phyloP scores from a whole-genome alignment of 2,113 vertebrate genomes.

The Hippocampus barbouri region DNA sequence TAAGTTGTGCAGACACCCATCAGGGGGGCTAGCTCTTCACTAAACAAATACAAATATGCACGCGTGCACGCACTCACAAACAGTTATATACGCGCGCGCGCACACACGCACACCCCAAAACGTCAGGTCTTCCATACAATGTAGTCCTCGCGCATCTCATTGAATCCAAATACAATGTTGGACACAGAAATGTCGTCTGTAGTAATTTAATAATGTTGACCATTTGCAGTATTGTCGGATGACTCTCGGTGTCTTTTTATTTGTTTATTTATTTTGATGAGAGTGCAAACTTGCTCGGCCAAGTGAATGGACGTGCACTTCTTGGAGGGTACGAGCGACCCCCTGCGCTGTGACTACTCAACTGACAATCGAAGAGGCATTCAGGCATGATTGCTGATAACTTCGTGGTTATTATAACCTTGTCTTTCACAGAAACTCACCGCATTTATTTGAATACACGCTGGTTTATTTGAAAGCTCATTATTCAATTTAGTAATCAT shows the following conservation, averaged over 20 bases:
- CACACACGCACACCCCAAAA: background rate
- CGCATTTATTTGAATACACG: background rate
- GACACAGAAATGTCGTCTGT: background rate
- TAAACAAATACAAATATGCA: background rate
- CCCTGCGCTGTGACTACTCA: conserved; percentile 34
- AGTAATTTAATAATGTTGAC: background rate
- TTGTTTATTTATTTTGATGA: background rate
- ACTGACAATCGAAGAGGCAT: conserved; percentile 5
- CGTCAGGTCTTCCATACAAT: background rate
- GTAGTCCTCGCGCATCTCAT: background rate
- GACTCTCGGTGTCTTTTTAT: background rate
- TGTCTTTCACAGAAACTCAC: background rate
- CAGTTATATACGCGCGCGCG: too few species aligned
- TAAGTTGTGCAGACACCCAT: conserved; percentile 10
- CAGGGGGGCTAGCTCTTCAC: conserved; percentile 16
- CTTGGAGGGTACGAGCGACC: conserved; percentile 53
- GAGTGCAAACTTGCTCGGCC: conserved; percentile 37
- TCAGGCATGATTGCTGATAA: background rate
- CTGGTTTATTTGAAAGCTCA: background rate
- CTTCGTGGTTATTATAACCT: background rate
- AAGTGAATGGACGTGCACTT: conserved; percentile 13
- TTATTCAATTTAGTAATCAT: background rate
- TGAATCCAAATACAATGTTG: background rate
- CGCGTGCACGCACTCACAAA: too few species aligned
- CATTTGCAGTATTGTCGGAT: background rate